These are phyloP conservation scores for Nanorana parkeri DNA, from an alignment of 2,113 vertebrate species.

Conservation along the genomic window DNA sequence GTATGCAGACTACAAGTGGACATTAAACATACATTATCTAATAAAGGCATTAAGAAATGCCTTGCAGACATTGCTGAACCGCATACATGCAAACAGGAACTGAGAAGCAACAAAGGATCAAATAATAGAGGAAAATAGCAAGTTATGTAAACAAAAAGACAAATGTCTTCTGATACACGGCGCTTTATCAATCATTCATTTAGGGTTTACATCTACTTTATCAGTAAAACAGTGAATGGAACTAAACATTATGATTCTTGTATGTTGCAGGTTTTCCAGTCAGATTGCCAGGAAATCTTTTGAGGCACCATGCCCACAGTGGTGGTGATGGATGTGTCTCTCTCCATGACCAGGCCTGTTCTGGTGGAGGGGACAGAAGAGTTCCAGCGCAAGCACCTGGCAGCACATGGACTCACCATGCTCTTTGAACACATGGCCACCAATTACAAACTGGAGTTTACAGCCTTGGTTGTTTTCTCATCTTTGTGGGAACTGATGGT, in stretches of 20 bases:
- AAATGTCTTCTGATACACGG: too few relatives aligned
- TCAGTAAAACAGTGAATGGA: too few relatives aligned
- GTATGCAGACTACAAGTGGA: too few relatives aligned
- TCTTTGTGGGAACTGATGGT: slow-evolving; percentile 96
- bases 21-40: too few relatives aligned
- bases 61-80: too few relatives aligned
- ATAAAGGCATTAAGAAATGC: too few relatives aligned
- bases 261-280: background rate
- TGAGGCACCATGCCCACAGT: slow-evolving; percentile 88
- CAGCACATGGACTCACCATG: slow-evolving; percentile 94
- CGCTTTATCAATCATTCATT: too few relatives aligned
- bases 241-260: background rate
- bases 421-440: slow-evolving; percentile 98
- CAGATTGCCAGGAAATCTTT: background rate
- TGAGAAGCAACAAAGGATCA: too few relatives aligned
- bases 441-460: slow-evolving; percentile 96
- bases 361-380: slow-evolving; percentile 89
- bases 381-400: slow-evolving; percentile 94
- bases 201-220: too few relatives aligned
- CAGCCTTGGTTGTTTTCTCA: slow-evolving; percentile 91
- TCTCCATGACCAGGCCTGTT: slow-evolving; percentile 97
- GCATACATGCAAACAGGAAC: too few relatives aligned
- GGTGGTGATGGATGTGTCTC: slow-evolving; percentile 95
- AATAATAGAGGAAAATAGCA: too few relatives aligned
- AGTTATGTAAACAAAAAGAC: too few relatives aligned